These are phyloP conservation scores for Sylvicola cinctus DNA, from an alignment of 2,888 invertebrate species.

Conservation along the genomic window DNA sequence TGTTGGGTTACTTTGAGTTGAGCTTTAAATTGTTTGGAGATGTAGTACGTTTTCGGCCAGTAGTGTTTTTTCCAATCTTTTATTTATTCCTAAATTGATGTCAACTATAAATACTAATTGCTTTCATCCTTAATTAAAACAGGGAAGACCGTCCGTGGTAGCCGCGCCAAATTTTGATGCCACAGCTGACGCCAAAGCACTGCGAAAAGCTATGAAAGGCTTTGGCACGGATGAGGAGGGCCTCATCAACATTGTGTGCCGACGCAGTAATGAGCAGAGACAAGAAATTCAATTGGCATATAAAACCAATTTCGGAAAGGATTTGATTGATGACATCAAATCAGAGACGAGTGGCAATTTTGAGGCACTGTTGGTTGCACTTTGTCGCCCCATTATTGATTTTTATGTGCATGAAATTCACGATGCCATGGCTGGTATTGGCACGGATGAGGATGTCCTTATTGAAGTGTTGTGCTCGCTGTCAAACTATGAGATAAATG, in stretches of 20 bases:
- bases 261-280: constrained; percentile 68
- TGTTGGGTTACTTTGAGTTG: too few species aligned
- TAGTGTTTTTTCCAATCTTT: too few species aligned
- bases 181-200: constrained; percentile 53
- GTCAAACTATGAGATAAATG: constrained; percentile 63
- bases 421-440: constrained; percentile 64
- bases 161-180: constrained; percentile 61
- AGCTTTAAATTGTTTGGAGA: too few species aligned
- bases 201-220: constrained; percentile 85
- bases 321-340: constrained; percentile 62
- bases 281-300: constrained; percentile 25
- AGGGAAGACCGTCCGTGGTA: constrained; percentile 44
- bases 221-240: constrained; percentile 75
- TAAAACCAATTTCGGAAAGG: constrained; percentile 31
- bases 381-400: constrained; percentile 69
- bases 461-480: constrained; percentile 79
- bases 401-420: constrained; percentile 69
- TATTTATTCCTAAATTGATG: too few species aligned
- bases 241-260: constrained; percentile 65
- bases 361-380: constrained; percentile 58
- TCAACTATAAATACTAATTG: too few species aligned
- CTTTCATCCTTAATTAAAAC: too few species aligned
- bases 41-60: too few species aligned
- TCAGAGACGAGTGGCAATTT: constrained; percentile 79
- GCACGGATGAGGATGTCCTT: constrained; percentile 67